These are phyloP conservation scores for Balanococcus diminutus DNA, from an alignment of 2,888 invertebrate genomes.

Conservation along the genomic window DNA sequence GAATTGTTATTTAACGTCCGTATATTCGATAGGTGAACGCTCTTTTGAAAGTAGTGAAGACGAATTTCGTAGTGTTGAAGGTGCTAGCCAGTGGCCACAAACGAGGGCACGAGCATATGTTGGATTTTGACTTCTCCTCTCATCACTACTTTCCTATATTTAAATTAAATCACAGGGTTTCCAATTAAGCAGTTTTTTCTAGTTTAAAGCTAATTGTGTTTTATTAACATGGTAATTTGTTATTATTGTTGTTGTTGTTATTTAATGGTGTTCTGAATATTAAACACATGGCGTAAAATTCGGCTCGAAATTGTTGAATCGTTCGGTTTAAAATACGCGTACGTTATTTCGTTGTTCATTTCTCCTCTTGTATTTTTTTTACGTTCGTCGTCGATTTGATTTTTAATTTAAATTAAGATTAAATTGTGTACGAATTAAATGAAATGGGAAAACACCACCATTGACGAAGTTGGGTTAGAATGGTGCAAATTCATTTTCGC, in stretches of 20 bases:
- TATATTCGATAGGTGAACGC: constrained; percentile 71
- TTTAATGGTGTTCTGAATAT: neutral
- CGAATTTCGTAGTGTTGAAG: constrained; percentile 94
- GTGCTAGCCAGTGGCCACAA: constrained; percentile 91
- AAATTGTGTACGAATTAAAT: neutral
- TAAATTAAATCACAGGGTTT: constrained; percentile 65
- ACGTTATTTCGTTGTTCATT: neutral
- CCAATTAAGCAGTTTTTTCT: constrained; percentile 18
- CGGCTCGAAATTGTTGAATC: neutral
- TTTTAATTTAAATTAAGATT: neutral
- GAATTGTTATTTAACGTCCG: neutral
- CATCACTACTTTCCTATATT: constrained; percentile 92
- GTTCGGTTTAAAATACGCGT: neutral
- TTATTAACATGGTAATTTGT: neutral
- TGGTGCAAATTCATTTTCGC: neutral
- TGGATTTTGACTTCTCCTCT: constrained; percentile 88
- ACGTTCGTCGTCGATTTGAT: neutral
- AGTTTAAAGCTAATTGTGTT: constrained; percentile 6
- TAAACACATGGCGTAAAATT: neutral
- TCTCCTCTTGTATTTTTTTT: neutral
- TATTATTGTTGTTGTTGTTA: neutral
- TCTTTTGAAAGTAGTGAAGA: constrained; percentile 89
- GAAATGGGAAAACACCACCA: neutral
- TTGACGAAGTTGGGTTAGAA: neutral
- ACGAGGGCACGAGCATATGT: constrained; percentile 71